A percentile compares a stretch with the other conserved stretches of the same genome.
phyloP scores from a whole-genome alignment of 1,140 invertebrate species.

The Gryon sp. region DNA sequence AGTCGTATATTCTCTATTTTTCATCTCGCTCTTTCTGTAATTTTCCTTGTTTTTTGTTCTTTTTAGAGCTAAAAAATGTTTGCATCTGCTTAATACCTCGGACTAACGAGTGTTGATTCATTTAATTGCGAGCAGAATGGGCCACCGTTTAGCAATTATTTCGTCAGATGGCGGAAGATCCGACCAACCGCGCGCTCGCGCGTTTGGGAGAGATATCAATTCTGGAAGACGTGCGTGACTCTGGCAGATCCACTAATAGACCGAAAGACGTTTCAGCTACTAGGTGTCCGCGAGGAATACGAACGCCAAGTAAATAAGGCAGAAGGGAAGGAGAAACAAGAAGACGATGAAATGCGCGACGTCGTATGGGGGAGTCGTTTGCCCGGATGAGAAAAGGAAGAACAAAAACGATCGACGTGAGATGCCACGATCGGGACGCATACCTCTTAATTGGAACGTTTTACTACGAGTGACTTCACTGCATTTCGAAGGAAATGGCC shows the following conservation, averaged over 20 bases:
- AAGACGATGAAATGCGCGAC: slow-evolving; percentile 23
- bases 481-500: slow-evolving; percentile 78
- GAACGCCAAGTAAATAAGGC: slow-evolving; percentile 39
- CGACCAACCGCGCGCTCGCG: slow-evolving; percentile 39
- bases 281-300: slow-evolving; percentile 55
- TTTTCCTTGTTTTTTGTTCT: too few relatives aligned
- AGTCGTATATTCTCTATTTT: too few relatives aligned
- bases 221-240: slow-evolving; percentile 66
- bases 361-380: slow-evolving; percentile 51
- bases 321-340: slow-evolving; percentile 30
- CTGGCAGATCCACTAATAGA: slow-evolving; percentile 76
- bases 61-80: neutral
- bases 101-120: slow-evolving; percentile 57
- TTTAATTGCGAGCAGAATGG: slow-evolving; percentile 58
- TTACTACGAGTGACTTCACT: slow-evolving; percentile 76
- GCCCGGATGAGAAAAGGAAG: slow-evolving; percentile 55
- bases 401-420: slow-evolving; percentile 68
- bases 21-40: too few relatives aligned
- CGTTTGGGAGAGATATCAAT: slow-evolving; percentile 72
- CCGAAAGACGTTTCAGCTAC: slow-evolving; percentile 70
- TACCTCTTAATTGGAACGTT: slow-evolving; percentile 80
- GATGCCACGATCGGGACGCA: slow-evolving; percentile 77
- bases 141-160: slow-evolving; percentile 63
- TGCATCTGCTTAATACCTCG: slow-evolving; percentile 9
- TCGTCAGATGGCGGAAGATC: slow-evolving; percentile 50